A percentile compares a stretch with the other conserved stretches of the same genome.
Conservation (phyloP, 2,113 vertebrate species). For the Beaufortia kweichowensis region DNA sequence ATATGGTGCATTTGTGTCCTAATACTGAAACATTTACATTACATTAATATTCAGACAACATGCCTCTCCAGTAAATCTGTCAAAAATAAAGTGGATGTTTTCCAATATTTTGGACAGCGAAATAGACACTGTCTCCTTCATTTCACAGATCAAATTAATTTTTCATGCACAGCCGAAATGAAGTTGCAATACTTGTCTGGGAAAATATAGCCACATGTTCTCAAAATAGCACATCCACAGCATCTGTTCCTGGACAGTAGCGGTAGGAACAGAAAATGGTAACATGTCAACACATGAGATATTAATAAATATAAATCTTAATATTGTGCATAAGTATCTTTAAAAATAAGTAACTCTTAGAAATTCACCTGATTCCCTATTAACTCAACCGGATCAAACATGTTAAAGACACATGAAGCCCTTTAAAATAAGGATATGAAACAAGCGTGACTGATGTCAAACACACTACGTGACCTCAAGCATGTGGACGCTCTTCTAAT, state of each 20-base stretch:
- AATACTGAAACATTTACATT: conserved; percentile 18
- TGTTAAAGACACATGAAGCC: conserved; percentile 6
- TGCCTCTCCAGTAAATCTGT: conserved; percentile 17
- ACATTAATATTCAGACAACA: conserved; percentile 8
- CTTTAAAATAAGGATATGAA: conserved; percentile 23
- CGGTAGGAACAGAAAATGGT: conserved; percentile 30
- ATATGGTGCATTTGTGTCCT: conserved; percentile 26
- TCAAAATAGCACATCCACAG: conserved; percentile 33
- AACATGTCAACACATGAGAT: conserved; percentile 33
- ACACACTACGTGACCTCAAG: background rate
- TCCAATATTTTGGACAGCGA: conserved; percentile 51
- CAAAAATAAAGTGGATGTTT: too few species aligned
- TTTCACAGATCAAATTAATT: conserved; percentile 60
- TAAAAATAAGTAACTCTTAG: background rate
- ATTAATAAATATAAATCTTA: background rate
- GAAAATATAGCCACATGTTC: conserved; percentile 9
- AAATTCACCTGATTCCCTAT: background rate
- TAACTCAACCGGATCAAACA: background rate
- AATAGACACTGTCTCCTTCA: conserved; percentile 64
- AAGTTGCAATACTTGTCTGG: conserved; percentile 28
- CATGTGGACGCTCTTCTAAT: background rate
- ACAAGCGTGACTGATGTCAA: background rate
- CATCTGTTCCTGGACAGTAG: conserved; percentile 7
- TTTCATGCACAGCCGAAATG: conserved; percentile 62
- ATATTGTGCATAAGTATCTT: background rate